Base-by-base conservation (phyloP, 1,140 invertebrate genomes). In the Portunus trituberculatus region DNA sequence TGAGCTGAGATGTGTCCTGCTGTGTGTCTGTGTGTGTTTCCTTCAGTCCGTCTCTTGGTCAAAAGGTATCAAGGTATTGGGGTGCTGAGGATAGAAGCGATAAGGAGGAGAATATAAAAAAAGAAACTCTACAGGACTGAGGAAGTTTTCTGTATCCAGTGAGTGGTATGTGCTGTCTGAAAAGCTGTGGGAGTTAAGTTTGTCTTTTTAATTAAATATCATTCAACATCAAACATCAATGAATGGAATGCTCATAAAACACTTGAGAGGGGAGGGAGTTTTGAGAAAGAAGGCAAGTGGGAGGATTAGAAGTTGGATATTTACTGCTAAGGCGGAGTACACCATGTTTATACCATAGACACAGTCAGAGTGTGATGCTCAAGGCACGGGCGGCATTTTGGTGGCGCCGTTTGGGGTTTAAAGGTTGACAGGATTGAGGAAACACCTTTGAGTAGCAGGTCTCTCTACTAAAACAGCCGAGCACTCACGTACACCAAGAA, bases 321-420 rank as follows among this genome's bases (percentile, higher is more conserved):
- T 76, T 76, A 76, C 52, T 76, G n/a, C 67, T 76, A 76, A 76
- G 67, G 67, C 67, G 67, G 67, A 76, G 67, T 76, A 76, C 67
- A 76, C n/a, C 67, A 76, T 76, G 20, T 76, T n/a, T n/a, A 76
- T 76, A 76, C 20, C 67, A 76, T 7, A 76, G 67, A 76, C n/a
- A 76, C 67, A 76, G 16, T n/a, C 0, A 76, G 20, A 76, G n/a
- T 59, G 52, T 59, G 8, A 76, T 76, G 67, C 67, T 76, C 67
- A 8, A 76, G 67, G 25, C 20, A n/a, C 20, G 20, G 20, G 20
- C 67, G 67, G 67, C 67, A 25, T n/a, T n/a, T 25, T 76, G 67
- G 2, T n/a, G 16, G 67, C 67, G 67, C 67, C 67, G 67, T 76
- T n/a, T 76, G 67, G 67, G 67, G 67, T 7, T 76, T 39, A 39